A percentile compares a stretch with the other conserved stretches of the same genome.
Conservation (phyloP, 23 tunicate species). For the Styela clava region DNA sequence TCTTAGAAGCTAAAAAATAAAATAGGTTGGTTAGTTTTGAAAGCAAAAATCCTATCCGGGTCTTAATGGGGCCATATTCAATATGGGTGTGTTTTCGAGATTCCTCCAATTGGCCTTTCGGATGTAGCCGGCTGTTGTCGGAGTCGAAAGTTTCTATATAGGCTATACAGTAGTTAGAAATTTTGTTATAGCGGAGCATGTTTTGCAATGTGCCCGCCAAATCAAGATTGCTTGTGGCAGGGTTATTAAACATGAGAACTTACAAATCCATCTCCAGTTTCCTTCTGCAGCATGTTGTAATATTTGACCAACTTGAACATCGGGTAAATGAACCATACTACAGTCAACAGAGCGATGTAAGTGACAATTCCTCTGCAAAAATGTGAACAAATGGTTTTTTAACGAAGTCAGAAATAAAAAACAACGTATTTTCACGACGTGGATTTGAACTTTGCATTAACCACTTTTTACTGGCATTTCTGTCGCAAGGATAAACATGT, state of each 20-base stretch:
- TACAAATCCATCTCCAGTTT: constrained; percentile 31
- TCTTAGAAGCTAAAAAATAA: constrained; percentile 26
- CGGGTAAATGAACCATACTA: constrained; percentile 59
- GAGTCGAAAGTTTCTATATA: no score
- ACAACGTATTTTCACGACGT: background rate
- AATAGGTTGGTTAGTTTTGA: background rate
- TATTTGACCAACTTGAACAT: constrained; percentile 42
- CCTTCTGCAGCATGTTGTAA: constrained; percentile 30
- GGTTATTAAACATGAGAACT: no score
- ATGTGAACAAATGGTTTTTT: background rate
- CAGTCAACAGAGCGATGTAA: constrained; percentile 37
- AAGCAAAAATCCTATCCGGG: background rate
- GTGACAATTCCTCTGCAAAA: constrained; percentile 51
- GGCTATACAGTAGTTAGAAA: no score
- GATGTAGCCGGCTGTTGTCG: no score
- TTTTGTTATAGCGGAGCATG: no score
- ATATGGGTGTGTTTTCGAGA: no score
- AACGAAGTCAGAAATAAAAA: background rate
- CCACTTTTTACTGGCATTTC: no score
- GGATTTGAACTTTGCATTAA: background rate
- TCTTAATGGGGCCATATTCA: background rate
- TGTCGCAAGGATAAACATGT: no score
- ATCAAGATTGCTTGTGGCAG: no score
- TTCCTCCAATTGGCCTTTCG: no score
- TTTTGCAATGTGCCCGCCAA: no score